A percentile compares a stretch with the other conserved stretches of the same genome.
phyloP scores from a whole-genome alignment of 2,113 vertebrate species.

The Cottus gobio region DNA sequence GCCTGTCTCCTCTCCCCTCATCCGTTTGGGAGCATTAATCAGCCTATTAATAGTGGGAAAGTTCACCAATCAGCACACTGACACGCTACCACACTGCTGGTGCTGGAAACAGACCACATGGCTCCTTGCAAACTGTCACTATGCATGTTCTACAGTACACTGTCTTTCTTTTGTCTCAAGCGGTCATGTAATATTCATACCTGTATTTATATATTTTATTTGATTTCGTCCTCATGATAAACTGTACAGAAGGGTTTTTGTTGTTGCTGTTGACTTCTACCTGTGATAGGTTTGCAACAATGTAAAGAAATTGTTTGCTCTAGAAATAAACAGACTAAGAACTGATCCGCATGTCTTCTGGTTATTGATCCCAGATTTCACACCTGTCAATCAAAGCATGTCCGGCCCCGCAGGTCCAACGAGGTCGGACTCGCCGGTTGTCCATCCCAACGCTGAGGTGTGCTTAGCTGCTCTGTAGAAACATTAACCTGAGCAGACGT shows the following conservation, averaged over 20 bases:
- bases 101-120: slow-evolving; percentile 52
- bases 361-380: background rate
- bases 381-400: background rate
- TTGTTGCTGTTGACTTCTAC: slow-evolving; percentile 89
- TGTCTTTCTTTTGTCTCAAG: slow-evolving; percentile 76
- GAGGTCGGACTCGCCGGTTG: background rate
- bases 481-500: slow-evolving; percentile 63
- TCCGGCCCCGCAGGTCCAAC: too few species aligned
- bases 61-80: slow-evolving; percentile 44
- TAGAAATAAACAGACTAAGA: slow-evolving; percentile 88
- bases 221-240: slow-evolving; percentile 86
- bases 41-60: slow-evolving; percentile 76
- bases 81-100: slow-evolving; percentile 62
- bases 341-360: slow-evolving; percentile 18
- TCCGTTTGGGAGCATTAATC: slow-evolving; percentile 69
- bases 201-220: slow-evolving; percentile 95
- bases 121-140: slow-evolving; percentile 84
- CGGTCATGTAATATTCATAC: slow-evolving; percentile 90
- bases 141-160: slow-evolving; percentile 84
- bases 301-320: slow-evolving; percentile 89
- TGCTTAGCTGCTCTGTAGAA: slow-evolving; percentile 50
- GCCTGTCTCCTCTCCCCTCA: slow-evolving; percentile 72
- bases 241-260: slow-evolving; percentile 87
- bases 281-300: slow-evolving; percentile 96
- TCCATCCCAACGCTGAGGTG: slow-evolving; percentile 38